Evolutionary conservation across 2,888 invertebrate species (phyloP).

Genomic region (Scrobipalpa atriplicella): DNA sequence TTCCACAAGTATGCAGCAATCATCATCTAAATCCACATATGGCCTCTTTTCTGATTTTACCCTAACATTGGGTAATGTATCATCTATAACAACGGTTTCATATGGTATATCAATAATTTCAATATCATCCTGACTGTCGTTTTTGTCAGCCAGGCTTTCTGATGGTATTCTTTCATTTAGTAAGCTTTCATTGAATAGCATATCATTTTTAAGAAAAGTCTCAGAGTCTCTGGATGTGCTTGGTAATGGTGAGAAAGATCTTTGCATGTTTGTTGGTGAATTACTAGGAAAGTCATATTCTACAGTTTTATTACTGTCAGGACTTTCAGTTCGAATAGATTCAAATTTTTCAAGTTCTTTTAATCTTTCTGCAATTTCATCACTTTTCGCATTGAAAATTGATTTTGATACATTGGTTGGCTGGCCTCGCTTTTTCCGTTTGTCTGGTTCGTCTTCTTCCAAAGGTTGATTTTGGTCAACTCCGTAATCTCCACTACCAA

Average conservation of each 20-base stretch:
- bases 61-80: constrained; percentile 19
- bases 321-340: constrained; percentile 32
- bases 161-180: constrained; percentile 12
- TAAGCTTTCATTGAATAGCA: constrained; percentile 49
- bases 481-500: constrained; percentile 45
- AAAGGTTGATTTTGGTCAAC: constrained; percentile 31
- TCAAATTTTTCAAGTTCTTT: constrained; percentile 34
- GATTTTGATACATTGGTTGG: constrained; percentile 44
- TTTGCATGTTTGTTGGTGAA: constrained; percentile 28
- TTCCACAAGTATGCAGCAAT: constrained; percentile 28
- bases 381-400: constrained; percentile 47
- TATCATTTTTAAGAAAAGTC: constrained; percentile 53
- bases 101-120: constrained; percentile 41
- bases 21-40: constrained; percentile 27
- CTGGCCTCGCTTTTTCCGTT: constrained; percentile 36
- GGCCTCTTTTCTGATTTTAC: constrained; percentile 3
- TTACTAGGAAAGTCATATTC: constrained; percentile 38
- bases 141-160: neutral
- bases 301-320: constrained; percentile 47
- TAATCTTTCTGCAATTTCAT: constrained; percentile 42
- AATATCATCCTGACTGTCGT: constrained; percentile 35
- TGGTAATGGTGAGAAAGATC: constrained; percentile 53
- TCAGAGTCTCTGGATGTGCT: constrained; percentile 57
- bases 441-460: constrained; percentile 37
- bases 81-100: constrained; percentile 45